phyloP scores from a whole-genome alignment of 2,888 invertebrate genomes.

The Cheilosia scutellata region DNA sequence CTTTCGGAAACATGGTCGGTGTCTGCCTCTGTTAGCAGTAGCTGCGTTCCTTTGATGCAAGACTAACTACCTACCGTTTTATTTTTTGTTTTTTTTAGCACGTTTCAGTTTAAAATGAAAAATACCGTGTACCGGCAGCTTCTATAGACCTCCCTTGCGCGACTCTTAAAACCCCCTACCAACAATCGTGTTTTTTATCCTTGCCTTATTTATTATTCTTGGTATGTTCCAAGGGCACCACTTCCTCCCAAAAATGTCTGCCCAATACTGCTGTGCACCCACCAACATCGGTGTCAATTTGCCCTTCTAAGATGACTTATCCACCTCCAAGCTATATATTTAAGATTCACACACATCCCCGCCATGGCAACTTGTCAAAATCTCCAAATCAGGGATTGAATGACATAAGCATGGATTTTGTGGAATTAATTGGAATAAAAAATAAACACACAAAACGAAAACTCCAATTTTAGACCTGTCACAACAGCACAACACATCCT shows the following conservation, averaged over 20 bases:
- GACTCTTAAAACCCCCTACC: too few species aligned
- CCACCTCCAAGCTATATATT: neutral
- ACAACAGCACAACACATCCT: conserved; percentile 32
- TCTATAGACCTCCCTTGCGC: too few species aligned
- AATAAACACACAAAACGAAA: neutral
- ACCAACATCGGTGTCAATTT: neutral
- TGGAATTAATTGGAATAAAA: conserved; percentile 44
- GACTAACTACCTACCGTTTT: too few species aligned
- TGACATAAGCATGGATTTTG: conserved; percentile 17
- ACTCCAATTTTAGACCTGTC: conserved; percentile 57
- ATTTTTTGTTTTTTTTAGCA: too few species aligned
- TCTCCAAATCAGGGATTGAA: conserved; percentile 3
- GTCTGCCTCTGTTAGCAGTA: too few species aligned
- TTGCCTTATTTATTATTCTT: too few species aligned
- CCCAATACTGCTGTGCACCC: neutral
- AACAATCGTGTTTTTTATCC: too few species aligned
- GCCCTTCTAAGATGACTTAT: neutral
- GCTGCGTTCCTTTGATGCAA: too few species aligned
- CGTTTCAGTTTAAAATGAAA: too few species aligned
- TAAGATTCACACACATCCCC: neutral
- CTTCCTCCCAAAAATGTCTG: neutral
- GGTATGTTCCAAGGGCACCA: too few species aligned
- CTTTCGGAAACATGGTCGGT: too few species aligned
- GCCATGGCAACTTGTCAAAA: neutral
- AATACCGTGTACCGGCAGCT: too few species aligned